Percentiles rank a stretch among this genome's conserved stretches.
Evolutionary conservation across 2,888 invertebrate species (phyloP).

Genomic region (Hesperia comma): DNA sequence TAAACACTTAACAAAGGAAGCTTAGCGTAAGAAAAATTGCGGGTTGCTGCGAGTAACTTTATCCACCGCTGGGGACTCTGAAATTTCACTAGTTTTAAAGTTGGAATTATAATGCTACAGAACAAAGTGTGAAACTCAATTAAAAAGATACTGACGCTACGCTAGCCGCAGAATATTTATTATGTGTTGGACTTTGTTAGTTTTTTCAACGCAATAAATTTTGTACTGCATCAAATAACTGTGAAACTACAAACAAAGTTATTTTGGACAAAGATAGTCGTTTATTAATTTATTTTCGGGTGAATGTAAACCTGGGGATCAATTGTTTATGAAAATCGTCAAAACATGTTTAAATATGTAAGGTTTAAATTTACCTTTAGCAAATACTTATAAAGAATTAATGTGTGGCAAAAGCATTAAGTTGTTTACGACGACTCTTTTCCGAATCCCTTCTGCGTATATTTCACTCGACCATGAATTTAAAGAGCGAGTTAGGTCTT

Average conservation of each 20-base stretch:
- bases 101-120: slow-evolving; percentile 29
- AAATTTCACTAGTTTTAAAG: slow-evolving; percentile 22
- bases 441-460: background rate
- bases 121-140: slow-evolving; percentile 36
- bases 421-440: background rate
- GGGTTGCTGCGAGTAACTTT: slow-evolving; percentile 8
- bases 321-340: no score
- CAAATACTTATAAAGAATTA: background rate
- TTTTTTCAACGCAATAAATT: slow-evolving; percentile 32
- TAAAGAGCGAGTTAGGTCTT: slow-evolving; percentile 37
- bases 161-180: slow-evolving; percentile 35
- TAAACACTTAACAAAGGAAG: slow-evolving; percentile 39
- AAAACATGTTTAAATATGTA: no score
- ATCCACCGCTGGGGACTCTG: slow-evolving; percentile 7
- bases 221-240: slow-evolving; percentile 21
- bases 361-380: no score
- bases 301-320: background rate
- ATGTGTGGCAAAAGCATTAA: background rate
- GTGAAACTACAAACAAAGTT: slow-evolving; percentile 3
- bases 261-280: background rate
- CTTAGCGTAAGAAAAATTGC: slow-evolving; percentile 35
- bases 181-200: slow-evolving; percentile 32
- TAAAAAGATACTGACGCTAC: slow-evolving; percentile 31
- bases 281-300: background rate
- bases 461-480: slow-evolving; percentile 34